A percentile compares a stretch with the other conserved stretches of the same genome.
These are phyloP conservation scores for Sylvietta virens DNA, from an alignment of 2,113 vertebrate genomes.

Conservation along the genomic window DNA sequence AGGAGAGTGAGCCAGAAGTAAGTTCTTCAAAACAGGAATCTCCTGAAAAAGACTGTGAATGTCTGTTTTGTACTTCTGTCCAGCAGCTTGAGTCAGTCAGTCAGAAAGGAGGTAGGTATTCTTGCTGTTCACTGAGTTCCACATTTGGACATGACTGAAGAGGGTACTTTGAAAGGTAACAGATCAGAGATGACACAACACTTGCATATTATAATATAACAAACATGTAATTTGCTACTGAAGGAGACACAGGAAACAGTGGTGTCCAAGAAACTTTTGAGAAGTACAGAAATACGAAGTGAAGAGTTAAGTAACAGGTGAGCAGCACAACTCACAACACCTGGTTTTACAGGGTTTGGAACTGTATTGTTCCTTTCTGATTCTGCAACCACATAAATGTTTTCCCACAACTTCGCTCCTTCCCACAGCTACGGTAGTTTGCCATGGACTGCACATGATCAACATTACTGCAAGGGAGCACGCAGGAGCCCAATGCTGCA, in stretches of 20 bases:
- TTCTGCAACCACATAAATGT: background rate
- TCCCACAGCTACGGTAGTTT: background rate
- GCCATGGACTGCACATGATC: background rate
- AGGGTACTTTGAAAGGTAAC: background rate
- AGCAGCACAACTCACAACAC: background rate
- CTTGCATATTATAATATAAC: background rate
- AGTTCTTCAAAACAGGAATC: background rate
- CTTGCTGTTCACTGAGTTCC: background rate
- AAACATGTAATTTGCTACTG: background rate
- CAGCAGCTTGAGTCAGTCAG: background rate
- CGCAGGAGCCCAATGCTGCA: background rate
- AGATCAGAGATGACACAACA: background rate
- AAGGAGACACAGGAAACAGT: background rate
- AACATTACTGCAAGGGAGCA: fast-evolving
- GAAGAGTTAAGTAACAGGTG: background rate
- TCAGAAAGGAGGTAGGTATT: background rate
- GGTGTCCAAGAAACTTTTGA: background rate
- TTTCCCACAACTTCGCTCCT: background rate
- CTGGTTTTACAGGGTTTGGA: background rate
- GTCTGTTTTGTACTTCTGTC: background rate
- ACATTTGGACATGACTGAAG: background rate
- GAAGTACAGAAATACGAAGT: background rate
- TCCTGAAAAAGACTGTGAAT: background rate
- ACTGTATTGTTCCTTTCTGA: background rate
- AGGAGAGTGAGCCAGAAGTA: background rate